A percentile compares a stretch with the other conserved stretches of the same genome.
Evolutionary conservation across 2,113 vertebrate genomes (phyloP).

Genomic region (Salvelinus fontinalis): DNA sequence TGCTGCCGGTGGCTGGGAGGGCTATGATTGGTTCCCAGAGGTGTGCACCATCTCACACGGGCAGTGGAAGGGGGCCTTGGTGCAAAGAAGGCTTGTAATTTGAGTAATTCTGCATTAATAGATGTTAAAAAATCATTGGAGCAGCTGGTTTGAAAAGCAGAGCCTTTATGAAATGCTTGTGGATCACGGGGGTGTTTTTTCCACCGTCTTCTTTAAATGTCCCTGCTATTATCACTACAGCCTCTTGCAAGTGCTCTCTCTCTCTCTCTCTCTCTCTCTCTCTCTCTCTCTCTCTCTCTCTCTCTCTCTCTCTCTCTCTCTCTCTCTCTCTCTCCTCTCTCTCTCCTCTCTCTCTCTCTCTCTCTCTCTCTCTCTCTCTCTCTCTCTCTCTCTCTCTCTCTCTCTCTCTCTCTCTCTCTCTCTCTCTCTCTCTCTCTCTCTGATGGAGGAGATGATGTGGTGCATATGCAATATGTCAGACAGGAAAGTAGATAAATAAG

Average conservation of each 20-base stretch:
- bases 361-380: slow-evolving; percentile 41
- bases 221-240: slow-evolving; percentile 52
- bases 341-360: slow-evolving; percentile 47
- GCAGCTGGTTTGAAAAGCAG: slow-evolving; percentile 79
- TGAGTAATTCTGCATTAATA: slow-evolving; percentile 99
- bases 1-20: slow-evolving; percentile 92
- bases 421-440: slow-evolving; percentile 45
- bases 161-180: slow-evolving; percentile 70
- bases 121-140: slow-evolving; percentile 80
- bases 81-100: slow-evolving; percentile 96
- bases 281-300: slow-evolving; percentile 42
- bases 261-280: slow-evolving; percentile 43
- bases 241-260: slow-evolving; percentile 50
- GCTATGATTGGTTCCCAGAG: slow-evolving; percentile 94
- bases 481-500: slow-evolving; percentile 58
- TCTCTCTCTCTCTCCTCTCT: slow-evolving; percentile 43
- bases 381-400: no score
- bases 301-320: slow-evolving; percentile 41
- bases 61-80: slow-evolving; percentile 82
- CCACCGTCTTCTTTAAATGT: slow-evolving; percentile 42
- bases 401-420: slow-evolving; percentile 17
- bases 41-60: slow-evolving; percentile 90
- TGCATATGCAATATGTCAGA: slow-evolving; percentile 41
- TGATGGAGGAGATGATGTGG: slow-evolving; percentile 45
- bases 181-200: slow-evolving; percentile 51